A percentile compares a stretch with the other conserved stretches of the same genome.
phyloP scores from a whole-genome alignment of 2,797 vertebrate genomes.

The Hapalemur alaotrensis region DNA sequence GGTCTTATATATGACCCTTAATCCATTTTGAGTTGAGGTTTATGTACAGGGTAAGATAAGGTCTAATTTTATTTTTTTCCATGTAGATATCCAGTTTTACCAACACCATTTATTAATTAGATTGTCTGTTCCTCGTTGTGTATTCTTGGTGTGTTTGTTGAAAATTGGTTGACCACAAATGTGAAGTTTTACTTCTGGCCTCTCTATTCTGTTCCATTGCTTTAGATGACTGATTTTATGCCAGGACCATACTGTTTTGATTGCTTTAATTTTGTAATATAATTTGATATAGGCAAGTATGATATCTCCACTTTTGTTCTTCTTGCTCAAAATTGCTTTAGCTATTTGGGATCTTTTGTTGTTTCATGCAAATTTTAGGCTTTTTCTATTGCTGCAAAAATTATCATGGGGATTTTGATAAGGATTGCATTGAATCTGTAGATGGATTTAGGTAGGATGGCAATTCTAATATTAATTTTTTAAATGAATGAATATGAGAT shows the following conservation, averaged over 20 bases:
- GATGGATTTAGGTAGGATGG: not conserved
- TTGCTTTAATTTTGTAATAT: not conserved
- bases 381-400: not conserved
- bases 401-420: not conserved
- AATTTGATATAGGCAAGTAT: not conserved
- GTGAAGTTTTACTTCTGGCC: not conserved
- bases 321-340: not conserved
- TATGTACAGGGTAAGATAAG: not conserved
- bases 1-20: not conserved
- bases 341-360: not conserved
- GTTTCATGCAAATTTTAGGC: not conserved
- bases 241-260: not conserved
- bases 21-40: not conserved
- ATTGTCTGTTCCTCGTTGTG: rapidly evolving
- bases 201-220: not conserved
- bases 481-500: not conserved
- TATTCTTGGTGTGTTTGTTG: not conserved
- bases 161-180: not conserved
- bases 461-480: not conserved
- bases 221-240: not conserved
- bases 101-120: not conserved
- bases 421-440: not conserved
- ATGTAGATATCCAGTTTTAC: not conserved
- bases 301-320: not conserved
- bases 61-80: not conserved